Percentiles rank a stretch among this genome's conserved stretches.
Evolutionary conservation across 2,113 vertebrate genomes (phyloP).

Genomic region (Forbesichthys papilliferus): DNA sequence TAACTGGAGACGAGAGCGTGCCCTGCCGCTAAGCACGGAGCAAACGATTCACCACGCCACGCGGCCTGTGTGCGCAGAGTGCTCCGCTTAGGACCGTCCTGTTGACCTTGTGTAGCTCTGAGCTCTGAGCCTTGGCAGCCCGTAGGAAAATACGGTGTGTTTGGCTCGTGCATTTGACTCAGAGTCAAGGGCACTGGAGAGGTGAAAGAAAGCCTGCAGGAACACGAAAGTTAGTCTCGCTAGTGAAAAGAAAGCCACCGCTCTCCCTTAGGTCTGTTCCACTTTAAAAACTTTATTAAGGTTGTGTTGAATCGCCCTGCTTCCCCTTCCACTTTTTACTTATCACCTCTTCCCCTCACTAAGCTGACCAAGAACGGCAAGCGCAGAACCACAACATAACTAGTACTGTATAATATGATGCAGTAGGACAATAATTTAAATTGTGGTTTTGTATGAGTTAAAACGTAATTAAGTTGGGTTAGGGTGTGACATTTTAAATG

Average conservation of each 20-base stretch:
- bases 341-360: background rate
- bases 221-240: slow-evolving; percentile 26
- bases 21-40: slow-evolving; percentile 26
- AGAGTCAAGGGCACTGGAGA: slow-evolving; percentile 34
- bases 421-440: too few relatives aligned
- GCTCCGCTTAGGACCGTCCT: slow-evolving; percentile 32
- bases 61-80: slow-evolving; percentile 17
- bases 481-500: too few relatives aligned
- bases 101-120: slow-evolving; percentile 54
- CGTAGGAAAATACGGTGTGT: slow-evolving; percentile 30
- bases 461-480: too few relatives aligned
- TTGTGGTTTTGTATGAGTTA: too few relatives aligned
- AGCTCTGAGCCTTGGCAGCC: slow-evolving; percentile 35
- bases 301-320: background rate
- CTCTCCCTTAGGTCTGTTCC: slow-evolving; percentile 26
- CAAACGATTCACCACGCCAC: slow-evolving; percentile 21
- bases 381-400: too few relatives aligned
- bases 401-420: too few relatives aligned
- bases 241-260: slow-evolving; percentile 2
- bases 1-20: background rate
- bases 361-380: background rate
- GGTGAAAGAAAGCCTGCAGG: slow-evolving; percentile 47
- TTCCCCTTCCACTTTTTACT: background rate
- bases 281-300: background rate
- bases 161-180: slow-evolving; percentile 1